These are phyloP conservation scores for Drymodes brunneopygia DNA, from an alignment of 2,113 vertebrate species.

Conservation along the genomic window DNA sequence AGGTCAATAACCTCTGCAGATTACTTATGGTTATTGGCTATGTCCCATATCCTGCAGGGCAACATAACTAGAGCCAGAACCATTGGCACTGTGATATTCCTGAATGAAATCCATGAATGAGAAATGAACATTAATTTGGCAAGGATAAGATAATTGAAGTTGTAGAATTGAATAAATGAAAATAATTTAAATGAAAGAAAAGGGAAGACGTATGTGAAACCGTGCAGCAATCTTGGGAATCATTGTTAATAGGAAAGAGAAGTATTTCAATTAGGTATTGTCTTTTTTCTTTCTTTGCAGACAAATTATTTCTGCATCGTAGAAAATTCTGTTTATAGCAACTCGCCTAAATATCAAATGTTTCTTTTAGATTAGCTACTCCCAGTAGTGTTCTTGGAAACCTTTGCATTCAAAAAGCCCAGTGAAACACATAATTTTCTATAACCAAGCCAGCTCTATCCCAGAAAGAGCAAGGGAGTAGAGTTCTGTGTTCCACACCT, in stretches of 20 bases:
- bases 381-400: neutral
- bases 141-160: neutral
- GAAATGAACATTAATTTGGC: neutral
- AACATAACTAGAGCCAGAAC: neutral
- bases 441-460: neutral
- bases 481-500: neutral
- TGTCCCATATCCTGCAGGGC: neutral
- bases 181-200: neutral
- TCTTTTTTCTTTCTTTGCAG: neutral
- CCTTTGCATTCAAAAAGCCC: neutral
- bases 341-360: neutral
- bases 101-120: neutral
- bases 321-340: neutral
- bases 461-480: neutral
- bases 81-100: neutral
- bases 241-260: neutral
- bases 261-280: neutral
- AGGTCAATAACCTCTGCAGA: neutral
- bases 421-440: neutral
- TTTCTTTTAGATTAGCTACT: neutral
- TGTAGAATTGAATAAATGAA: neutral
- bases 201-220: neutral
- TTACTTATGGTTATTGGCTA: neutral
- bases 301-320: neutral
- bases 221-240: neutral